These are phyloP conservation scores for Dastarcus helophoroides DNA, from an alignment of 2,888 invertebrate species.

Conservation along the genomic window DNA sequence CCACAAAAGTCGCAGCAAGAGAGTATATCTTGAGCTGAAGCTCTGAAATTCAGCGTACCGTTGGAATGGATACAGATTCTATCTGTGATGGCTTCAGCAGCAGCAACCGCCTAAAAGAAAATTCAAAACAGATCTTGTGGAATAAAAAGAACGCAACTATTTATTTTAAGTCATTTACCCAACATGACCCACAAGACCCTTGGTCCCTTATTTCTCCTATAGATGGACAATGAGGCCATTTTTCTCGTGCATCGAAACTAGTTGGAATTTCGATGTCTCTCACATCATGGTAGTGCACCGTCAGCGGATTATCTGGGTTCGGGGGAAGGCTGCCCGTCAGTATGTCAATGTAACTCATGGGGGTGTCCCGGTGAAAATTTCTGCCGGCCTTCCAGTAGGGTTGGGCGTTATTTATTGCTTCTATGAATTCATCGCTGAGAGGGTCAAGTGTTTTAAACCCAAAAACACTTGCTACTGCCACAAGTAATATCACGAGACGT, in stretches of 20 bases:
- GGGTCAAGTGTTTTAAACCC: too few species aligned
- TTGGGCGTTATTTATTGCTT: constrained; percentile 53
- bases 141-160: too few species aligned
- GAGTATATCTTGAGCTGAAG: too few species aligned
- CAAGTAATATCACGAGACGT: too few species aligned
- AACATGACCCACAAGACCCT: constrained; percentile 82
- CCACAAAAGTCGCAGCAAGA: too few species aligned
- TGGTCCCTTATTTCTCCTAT: constrained; percentile 70
- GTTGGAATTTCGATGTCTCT: constrained; percentile 48
- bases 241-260: constrained; percentile 63
- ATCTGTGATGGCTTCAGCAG: too few species aligned
- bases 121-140: too few species aligned
- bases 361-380: constrained; percentile 54
- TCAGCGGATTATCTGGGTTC: constrained; percentile 39
- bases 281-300: constrained; percentile 24
- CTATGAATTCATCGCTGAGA: constrained; percentile 59
- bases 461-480: too few species aligned
- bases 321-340: constrained; percentile 64
- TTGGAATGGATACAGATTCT: too few species aligned
- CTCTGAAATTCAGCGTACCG: too few species aligned
- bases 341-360: constrained; percentile 46
- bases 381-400: constrained; percentile 68
- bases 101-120: too few species aligned
- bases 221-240: constrained; percentile 76
- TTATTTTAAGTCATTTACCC: too few species aligned